Evolutionary conservation across 2,113 vertebrate species (phyloP).

Genomic region (Vulpes ferrilata): DNA sequence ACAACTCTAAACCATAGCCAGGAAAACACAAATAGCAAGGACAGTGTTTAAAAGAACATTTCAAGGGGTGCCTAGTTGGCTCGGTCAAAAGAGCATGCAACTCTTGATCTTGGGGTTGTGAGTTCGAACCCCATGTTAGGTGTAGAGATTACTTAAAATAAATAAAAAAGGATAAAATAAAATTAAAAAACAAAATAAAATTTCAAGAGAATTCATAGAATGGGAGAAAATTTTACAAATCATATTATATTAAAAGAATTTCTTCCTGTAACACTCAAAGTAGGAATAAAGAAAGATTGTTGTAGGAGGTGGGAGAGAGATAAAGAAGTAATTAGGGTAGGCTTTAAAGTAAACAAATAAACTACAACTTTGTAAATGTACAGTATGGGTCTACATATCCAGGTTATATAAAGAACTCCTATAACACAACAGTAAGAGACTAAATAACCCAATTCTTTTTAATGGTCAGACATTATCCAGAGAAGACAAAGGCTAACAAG

Average conservation of each 20-base stretch:
- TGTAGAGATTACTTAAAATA: too few species aligned
- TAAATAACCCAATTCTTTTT: background rate
- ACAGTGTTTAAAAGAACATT: slow-evolving; percentile 50
- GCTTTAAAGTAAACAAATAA: slow-evolving; percentile 20
- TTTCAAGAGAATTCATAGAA: too few species aligned
- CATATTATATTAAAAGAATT: slow-evolving; percentile 19
- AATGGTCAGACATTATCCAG: background rate
- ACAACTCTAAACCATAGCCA: slow-evolving; percentile 33
- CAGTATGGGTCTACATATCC: background rate
- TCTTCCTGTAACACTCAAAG: slow-evolving; percentile 29
- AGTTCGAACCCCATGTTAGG: too few species aligned
- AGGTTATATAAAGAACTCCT: slow-evolving; percentile 15
- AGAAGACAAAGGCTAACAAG: background rate
- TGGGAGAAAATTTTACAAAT: too few species aligned
- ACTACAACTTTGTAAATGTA: background rate
- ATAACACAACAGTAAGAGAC: slow-evolving; percentile 49
- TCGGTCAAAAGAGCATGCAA: too few species aligned
- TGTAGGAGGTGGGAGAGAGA: background rate
- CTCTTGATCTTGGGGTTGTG: too few species aligned
- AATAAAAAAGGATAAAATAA: too few species aligned
- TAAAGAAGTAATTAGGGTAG: slow-evolving; percentile 19
- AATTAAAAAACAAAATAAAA: too few species aligned
- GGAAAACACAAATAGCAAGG: slow-evolving; percentile 35
- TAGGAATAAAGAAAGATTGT: slow-evolving; percentile 14
- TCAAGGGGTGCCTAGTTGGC: background rate